phyloP scores from a whole-genome alignment of 2,797 vertebrate genomes.

The Rhinophrynus dorsalis region DNA sequence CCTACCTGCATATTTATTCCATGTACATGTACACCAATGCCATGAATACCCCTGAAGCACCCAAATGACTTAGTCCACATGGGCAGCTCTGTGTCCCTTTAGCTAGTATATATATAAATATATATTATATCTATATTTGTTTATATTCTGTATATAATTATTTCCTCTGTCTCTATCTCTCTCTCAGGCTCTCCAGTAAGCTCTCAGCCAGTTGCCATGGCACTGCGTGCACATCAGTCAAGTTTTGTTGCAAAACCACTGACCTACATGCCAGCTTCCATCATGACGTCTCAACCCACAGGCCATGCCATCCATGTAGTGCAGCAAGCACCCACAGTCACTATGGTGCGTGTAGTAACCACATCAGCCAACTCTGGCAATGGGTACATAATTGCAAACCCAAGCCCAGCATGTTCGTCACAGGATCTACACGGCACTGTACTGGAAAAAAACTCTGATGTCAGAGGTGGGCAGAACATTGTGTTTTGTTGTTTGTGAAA shows the following conservation, averaged over 20 bases:
- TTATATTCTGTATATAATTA: no score
- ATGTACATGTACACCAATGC: no score
- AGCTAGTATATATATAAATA: no score
- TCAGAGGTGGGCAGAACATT: slow-evolving; percentile 66
- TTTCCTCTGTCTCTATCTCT: no score
- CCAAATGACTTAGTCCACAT: no score
- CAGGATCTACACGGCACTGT: slow-evolving; percentile 67
- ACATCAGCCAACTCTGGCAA: slow-evolving; percentile 81
- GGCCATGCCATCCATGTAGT: slow-evolving; percentile 88
- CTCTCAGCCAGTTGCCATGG: slow-evolving; percentile 91
- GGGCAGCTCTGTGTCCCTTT: no score
- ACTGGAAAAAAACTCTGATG: slow-evolving; percentile 70
- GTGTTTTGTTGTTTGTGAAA: no score
- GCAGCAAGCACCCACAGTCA: slow-evolving; percentile 85
- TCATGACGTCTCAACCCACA: slow-evolving; percentile 74
- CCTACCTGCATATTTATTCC: no score
- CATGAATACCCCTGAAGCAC: no score
- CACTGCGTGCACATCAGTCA: slow-evolving; percentile 80
- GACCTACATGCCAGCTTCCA: slow-evolving; percentile 83
- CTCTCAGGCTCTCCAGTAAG: slow-evolving; percentile 89
- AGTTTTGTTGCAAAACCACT: slow-evolving; percentile 81
- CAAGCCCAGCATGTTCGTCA: slow-evolving; percentile 56
- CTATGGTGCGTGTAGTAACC: slow-evolving; percentile 92
- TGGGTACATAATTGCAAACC: slow-evolving; percentile 82
- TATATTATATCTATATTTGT: no score